Evolutionary conservation across 2,888 invertebrate species (phyloP).

Genomic region (Troides oblongomaculatus): DNA sequence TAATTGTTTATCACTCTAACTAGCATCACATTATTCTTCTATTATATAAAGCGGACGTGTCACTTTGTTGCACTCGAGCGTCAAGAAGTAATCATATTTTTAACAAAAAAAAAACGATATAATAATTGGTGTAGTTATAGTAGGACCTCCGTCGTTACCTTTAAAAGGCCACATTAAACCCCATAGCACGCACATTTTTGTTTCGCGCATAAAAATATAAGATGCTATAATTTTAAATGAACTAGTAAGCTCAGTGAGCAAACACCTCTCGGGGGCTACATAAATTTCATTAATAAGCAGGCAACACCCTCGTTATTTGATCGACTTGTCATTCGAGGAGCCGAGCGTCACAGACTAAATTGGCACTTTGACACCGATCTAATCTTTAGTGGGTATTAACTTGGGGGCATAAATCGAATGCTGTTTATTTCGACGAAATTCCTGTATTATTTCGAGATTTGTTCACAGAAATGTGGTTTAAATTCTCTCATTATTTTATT

Average conservation of each 20-base stretch:
- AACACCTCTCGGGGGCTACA: constrained; percentile 20
- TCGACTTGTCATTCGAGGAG: constrained; percentile 27
- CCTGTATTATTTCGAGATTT: background rate
- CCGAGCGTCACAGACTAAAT: constrained; percentile 24
- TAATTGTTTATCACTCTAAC: no score
- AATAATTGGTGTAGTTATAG: no score
- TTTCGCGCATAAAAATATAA: background rate
- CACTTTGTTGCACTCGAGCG: no score
- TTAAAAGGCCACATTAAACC: background rate
- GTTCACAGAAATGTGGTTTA: background rate
- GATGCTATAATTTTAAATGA: constrained; percentile 3
- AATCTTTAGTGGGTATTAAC: constrained; percentile 28
- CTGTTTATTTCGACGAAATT: constrained; percentile 15
- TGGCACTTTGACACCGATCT: constrained; percentile 30
- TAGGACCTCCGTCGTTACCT: no score
- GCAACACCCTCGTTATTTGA: constrained; percentile 37
- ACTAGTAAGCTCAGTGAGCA: constrained; percentile 1
- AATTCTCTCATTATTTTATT: no score
- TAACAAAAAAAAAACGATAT: no score
- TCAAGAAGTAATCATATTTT: no score
- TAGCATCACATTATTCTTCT: no score
- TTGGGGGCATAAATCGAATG: constrained; percentile 20
- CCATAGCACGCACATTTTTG: background rate
- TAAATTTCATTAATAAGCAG: constrained; percentile 38
- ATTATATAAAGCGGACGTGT: no score